Base-by-base conservation (phyloP, 2,797 vertebrate species). In the Garrulus glandarius region DNA sequence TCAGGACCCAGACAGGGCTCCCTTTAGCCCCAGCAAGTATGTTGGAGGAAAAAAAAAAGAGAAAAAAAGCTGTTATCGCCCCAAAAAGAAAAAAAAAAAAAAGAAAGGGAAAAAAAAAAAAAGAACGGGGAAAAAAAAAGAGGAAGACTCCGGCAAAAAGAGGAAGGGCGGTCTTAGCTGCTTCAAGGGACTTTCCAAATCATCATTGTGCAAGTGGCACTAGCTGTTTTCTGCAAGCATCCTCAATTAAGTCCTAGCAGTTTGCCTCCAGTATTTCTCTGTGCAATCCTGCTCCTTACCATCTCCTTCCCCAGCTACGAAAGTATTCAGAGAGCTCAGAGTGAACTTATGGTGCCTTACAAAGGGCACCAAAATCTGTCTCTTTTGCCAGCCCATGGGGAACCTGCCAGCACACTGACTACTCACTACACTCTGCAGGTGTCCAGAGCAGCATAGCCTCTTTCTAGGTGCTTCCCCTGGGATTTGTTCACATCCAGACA, bases 141-240 rank as follows among this genome's bases (percentile, higher is more conserved):
- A 60, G 34, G 2, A 56, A 88, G 56, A 76, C 44, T 56, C 17
- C 52, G 64, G 13, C 32, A 69, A 90, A 91, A 96, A 95, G 55
- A 81, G 74, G 93, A 97, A 95, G 60, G 75, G 14, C 46, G 55
- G 36, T 47, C 43, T 89, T 22, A 55, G 59, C 8, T 9, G 14
- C 70, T 76, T 92, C 65, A 93, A 81, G 65, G 69, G 80, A 68
- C 59, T 93, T 95, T 69, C 80, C 70, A 82, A 81, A 74, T 26
- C 76, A 88, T 39, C 22, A 11, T 1, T 72, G 27, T 26, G 80
- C 77, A 95, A 95, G 36, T 18, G 89, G 53, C 55, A 39, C 32
- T 30, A 43, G 71, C 34, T 49, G 55, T 84, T 90, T 87, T 60
- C 79, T 60, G 19, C 17, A 87, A 21, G 32, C 26, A 79, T 15